Evolutionary conservation across 2,113 vertebrate species (phyloP).

Genomic region (Alces alces): DNA sequence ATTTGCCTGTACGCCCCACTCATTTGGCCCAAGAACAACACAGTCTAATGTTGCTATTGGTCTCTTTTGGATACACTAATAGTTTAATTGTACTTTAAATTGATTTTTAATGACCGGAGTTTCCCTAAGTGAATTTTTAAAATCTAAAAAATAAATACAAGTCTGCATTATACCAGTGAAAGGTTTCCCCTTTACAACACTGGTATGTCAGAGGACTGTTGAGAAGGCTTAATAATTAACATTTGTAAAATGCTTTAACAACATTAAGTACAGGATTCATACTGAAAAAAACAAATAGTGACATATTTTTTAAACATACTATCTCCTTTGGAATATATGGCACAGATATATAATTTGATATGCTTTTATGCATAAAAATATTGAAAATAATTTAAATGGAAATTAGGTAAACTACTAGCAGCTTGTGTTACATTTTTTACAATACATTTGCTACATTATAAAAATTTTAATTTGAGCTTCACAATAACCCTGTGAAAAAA

Average conservation of each 20-base stretch:
- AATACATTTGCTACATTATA: neutral
- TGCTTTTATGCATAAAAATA: neutral
- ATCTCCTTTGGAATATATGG: neutral
- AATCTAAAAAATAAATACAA: constrained; percentile 69
- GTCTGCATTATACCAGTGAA: constrained; percentile 52
- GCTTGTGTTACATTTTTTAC: neutral
- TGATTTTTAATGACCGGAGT: constrained; percentile 66
- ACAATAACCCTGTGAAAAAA: neutral
- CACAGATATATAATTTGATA: neutral
- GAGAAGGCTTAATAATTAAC: constrained; percentile 47
- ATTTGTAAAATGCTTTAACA: constrained; percentile 51
- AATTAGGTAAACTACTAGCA: constrained; percentile 3
- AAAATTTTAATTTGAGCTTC: neutral
- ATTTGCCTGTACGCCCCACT: constrained; percentile 35
- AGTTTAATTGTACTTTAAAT: constrained; percentile 72
- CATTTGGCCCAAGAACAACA: constrained; percentile 65
- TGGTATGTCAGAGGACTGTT: constrained; percentile 22
- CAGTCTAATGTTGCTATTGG: constrained; percentile 52
- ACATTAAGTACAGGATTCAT: constrained; percentile 44
- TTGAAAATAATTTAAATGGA: constrained; percentile 23
- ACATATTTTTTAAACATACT: constrained; percentile 43
- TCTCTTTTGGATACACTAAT: constrained; percentile 67
- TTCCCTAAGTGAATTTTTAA: constrained; percentile 65
- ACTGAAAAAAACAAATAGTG: constrained; percentile 22
- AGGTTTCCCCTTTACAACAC: constrained; percentile 39